These are phyloP conservation scores for Graptemys geographica DNA, from an alignment of 2,797 vertebrate species.

Conservation along the genomic window DNA sequence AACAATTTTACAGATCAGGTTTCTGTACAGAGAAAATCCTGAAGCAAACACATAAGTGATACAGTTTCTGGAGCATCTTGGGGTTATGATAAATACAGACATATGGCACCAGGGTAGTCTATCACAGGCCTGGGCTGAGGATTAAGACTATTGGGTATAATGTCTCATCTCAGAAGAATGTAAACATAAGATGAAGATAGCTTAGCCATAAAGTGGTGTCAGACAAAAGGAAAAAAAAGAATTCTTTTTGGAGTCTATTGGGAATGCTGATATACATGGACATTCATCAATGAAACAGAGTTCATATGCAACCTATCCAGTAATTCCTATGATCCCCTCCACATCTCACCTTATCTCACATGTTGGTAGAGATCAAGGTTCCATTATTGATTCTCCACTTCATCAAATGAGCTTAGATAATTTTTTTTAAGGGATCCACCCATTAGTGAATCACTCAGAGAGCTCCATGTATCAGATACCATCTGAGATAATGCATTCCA, in stretches of 20 bases:
- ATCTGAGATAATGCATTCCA: background rate
- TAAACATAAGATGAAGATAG: constrained; percentile 44
- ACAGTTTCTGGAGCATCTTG: constrained; percentile 32
- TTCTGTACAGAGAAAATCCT: background rate
- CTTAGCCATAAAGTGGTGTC: background rate
- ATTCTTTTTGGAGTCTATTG: constrained; percentile 22
- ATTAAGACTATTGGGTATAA: constrained; percentile 26
- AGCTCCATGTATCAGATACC: background rate
- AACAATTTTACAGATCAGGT: background rate
- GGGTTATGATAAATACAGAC: background rate
- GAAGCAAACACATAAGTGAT: constrained; percentile 1
- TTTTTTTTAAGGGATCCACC: no score
- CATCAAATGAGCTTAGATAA: no score
- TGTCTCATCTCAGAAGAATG: constrained; percentile 27
- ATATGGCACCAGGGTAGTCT: background rate
- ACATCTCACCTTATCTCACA: background rate
- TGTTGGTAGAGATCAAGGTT: background rate
- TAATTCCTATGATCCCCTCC: constrained; percentile 30
- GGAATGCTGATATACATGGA: background rate
- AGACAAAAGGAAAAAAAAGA: constrained; percentile 18
- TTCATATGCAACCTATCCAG: background rate
- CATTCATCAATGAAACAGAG: background rate
- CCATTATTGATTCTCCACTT: constrained; percentile 6
- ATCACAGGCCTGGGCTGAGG: background rate
- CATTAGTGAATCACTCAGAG: background rate